Evolutionary conservation across 2,797 vertebrate species (phyloP).

Genomic region (Graptemys geographica): DNA sequence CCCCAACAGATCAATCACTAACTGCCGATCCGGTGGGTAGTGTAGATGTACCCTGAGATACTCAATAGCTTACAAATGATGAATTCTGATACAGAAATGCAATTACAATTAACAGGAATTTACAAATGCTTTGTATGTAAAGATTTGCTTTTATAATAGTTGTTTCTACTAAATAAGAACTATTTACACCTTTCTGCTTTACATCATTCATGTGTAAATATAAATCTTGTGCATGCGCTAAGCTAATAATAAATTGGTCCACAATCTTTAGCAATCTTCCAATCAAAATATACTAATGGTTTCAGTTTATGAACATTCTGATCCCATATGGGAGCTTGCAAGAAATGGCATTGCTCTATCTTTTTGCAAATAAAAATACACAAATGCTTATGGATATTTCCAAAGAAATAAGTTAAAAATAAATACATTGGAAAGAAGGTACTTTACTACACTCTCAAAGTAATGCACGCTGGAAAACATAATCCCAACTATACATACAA

Average conservation of each 20-base stretch:
- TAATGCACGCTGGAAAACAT: background rate
- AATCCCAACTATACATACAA: background rate
- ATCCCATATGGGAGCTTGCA: background rate
- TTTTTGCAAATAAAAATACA: background rate
- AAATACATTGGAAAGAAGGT: background rate
- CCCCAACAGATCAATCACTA: too few species aligned
- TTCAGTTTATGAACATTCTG: background rate
- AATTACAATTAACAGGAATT: conserved; percentile 47
- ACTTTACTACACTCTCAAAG: background rate
- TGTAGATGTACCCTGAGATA: background rate
- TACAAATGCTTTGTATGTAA: conserved; percentile 32
- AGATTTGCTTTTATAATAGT: conserved; percentile 10
- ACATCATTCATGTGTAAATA: background rate
- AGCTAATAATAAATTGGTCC: background rate
- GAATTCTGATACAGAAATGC: conserved; percentile 72
- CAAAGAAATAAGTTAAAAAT: background rate
- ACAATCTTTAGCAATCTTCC: background rate
- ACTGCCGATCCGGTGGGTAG: too few species aligned
- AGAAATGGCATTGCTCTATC: background rate
- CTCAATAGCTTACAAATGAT: conserved; percentile 72
- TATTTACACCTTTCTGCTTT: conserved; percentile 46
- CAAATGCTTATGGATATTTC: background rate
- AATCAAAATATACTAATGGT: conserved; percentile 7
- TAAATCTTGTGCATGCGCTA: conserved; percentile 1
- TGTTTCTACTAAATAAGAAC: conserved; percentile 13